Conservation (phyloP, 2,113 vertebrate genomes). For the Chiloscyllium plagiosum region DNA sequence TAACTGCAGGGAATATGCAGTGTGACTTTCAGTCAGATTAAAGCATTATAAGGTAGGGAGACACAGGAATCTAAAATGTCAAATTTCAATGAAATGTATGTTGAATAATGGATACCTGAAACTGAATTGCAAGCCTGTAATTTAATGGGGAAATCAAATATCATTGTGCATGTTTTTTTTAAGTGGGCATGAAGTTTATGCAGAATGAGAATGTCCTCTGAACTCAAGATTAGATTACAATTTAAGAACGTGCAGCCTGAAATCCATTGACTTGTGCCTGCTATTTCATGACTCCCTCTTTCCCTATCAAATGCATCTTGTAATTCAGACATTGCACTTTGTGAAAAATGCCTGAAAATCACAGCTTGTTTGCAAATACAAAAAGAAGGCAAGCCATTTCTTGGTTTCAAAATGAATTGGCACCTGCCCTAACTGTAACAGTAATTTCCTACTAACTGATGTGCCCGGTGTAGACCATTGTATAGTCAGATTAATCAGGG, state of each 20-base stretch:
- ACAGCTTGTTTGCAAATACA: background rate
- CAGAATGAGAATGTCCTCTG: background rate
- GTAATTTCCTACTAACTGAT: background rate
- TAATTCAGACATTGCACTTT: background rate
- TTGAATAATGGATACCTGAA: slow-evolving; percentile 26
- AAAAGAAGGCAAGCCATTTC: background rate
- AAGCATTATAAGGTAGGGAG: background rate
- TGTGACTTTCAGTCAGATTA: background rate
- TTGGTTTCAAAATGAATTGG: background rate
- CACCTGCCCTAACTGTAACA: background rate
- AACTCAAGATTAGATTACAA: slow-evolving; percentile 19
- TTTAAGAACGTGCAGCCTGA: background rate
- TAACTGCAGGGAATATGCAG: background rate
- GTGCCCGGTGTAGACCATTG: background rate
- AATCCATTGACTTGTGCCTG: background rate
- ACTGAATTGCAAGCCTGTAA: background rate
- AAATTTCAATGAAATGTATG: slow-evolving; percentile 19
- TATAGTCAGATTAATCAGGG: background rate
- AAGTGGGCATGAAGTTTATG: background rate
- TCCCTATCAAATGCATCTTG: background rate
- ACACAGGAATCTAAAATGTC: slow-evolving; percentile 12
- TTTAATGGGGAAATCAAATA: background rate
- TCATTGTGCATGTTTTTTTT: background rate
- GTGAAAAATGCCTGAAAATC: background rate
- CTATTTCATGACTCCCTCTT: background rate